A percentile compares a stretch with the other conserved stretches of the same genome.
These are phyloP conservation scores for Druon quercuslanigerum DNA, from an alignment of 1,140 invertebrate species.

Conservation along the genomic window DNA sequence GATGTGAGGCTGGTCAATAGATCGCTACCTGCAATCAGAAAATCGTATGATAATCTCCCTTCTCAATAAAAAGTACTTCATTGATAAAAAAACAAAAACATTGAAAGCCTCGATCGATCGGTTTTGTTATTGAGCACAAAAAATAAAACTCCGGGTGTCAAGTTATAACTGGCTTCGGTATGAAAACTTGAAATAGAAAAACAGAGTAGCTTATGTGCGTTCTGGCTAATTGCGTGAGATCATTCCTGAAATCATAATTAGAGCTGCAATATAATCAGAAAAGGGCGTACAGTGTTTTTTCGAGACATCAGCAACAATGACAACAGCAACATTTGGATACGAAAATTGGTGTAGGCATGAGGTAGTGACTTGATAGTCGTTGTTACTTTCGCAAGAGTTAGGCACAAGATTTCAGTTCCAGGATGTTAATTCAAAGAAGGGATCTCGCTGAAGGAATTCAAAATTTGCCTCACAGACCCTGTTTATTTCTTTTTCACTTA, in stretches of 20 bases:
- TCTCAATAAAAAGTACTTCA: slow-evolving; percentile 28
- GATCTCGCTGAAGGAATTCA: no score
- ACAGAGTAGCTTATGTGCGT: slow-evolving; percentile 17
- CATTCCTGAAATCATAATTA: slow-evolving; percentile 24
- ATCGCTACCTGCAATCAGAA: slow-evolving; percentile 79
- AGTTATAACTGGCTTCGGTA: neutral
- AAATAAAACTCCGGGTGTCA: slow-evolving; percentile 13
- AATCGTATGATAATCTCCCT: slow-evolving; percentile 8
- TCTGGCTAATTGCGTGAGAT: slow-evolving; percentile 24
- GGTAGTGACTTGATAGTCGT: neutral
- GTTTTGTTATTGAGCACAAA: slow-evolving; percentile 33
- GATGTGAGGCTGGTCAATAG: slow-evolving; percentile 83
- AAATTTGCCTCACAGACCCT: no score
- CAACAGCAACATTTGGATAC: slow-evolving; percentile 13
- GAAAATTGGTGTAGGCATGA: neutral
- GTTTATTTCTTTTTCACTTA: no score
- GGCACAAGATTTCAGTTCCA: neutral
- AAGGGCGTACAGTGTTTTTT: slow-evolving; percentile 3
- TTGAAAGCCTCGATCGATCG: slow-evolving; percentile 46
- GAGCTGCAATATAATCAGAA: neutral
- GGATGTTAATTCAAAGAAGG: neutral
- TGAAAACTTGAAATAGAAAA: slow-evolving; percentile 12
- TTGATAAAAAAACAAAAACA: slow-evolving; percentile 35
- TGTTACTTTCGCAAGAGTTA: neutral
- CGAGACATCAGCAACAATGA: slow-evolving; percentile 24